Evolutionary conservation across 2,888 invertebrate species (phyloP).

Genomic region (Melinaea marsaeus): DNA sequence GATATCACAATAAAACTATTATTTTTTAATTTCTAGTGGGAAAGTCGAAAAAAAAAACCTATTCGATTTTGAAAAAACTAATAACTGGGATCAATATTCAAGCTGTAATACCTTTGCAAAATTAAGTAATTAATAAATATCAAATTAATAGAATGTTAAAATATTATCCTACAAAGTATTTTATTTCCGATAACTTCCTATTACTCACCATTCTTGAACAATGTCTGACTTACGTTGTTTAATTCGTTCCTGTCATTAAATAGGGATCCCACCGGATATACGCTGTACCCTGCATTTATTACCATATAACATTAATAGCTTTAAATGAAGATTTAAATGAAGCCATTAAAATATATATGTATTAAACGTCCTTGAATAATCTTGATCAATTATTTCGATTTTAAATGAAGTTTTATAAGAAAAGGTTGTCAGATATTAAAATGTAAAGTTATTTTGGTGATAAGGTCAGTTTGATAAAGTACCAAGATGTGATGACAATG

Average conservation of each 20-base stretch:
- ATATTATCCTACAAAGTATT: too few species aligned
- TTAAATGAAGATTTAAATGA: neutral
- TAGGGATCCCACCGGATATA: conserved; percentile 23
- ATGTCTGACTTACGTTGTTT: conserved; percentile 20
- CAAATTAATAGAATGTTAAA: neutral
- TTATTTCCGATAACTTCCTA: neutral
- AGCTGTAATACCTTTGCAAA: too few species aligned
- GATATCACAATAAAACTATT: too few species aligned
- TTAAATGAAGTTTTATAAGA: neutral
- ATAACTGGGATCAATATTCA: too few species aligned
- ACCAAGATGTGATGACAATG: conserved; percentile 29
- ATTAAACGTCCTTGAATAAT: too few species aligned
- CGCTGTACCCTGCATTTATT: conserved; percentile 5
- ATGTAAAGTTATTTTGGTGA: neutral
- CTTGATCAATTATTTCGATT: too few species aligned
- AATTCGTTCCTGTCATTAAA: conserved; percentile 28
- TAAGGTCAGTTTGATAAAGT: conserved; percentile 16
- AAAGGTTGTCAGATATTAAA: too few species aligned
- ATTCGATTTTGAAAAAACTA: too few species aligned
- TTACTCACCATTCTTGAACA: neutral
- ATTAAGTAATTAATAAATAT: too few species aligned
- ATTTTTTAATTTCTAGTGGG: too few species aligned
- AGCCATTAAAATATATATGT: too few species aligned
- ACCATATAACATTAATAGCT: neutral
- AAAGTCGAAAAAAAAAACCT: too few species aligned